Conservation (phyloP, 2,113 vertebrate species). For the Danio rerio region DNA sequence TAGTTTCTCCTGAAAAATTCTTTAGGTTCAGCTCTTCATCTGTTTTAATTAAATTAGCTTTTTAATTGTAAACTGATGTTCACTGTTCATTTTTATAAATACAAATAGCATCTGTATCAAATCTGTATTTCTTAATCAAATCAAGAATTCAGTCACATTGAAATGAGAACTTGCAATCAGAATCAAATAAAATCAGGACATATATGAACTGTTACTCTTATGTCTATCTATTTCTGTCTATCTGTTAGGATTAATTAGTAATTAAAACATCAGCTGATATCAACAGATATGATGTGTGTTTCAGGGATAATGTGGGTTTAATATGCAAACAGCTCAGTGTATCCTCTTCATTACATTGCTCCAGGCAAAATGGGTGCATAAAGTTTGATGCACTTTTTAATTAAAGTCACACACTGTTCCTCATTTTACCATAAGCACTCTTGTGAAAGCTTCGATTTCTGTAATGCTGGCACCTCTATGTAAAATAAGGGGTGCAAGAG, state of each 20-base stretch:
- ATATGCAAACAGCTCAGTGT: constrained; percentile 26
- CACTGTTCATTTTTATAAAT: no score
- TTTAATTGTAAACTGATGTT: no score
- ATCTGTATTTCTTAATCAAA: no score
- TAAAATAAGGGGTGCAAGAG: neutral
- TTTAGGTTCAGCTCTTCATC: no score
- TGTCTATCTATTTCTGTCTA: no score
- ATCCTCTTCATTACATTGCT: constrained; percentile 22
- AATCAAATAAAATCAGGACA: no score
- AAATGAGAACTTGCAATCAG: no score
- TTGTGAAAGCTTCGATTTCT: neutral
- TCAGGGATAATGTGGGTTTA: neutral
- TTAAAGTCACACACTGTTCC: constrained; percentile 27
- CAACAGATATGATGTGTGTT: constrained; percentile 2
- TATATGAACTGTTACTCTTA: no score
- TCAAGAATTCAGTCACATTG: no score
- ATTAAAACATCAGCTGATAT: neutral
- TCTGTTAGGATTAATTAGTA: neutral
- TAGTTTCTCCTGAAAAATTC: no score
- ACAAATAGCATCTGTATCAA: no score
- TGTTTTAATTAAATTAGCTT: no score
- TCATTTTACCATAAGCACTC: constrained; percentile 2
- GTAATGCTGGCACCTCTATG: neutral
- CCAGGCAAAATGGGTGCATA: constrained; percentile 15
- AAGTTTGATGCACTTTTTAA: constrained; percentile 9